A percentile compares a stretch with the other conserved stretches of the same genome.
phyloP scores from a whole-genome alignment of 2,113 vertebrate species.

The Toxostoma redivivum region DNA sequence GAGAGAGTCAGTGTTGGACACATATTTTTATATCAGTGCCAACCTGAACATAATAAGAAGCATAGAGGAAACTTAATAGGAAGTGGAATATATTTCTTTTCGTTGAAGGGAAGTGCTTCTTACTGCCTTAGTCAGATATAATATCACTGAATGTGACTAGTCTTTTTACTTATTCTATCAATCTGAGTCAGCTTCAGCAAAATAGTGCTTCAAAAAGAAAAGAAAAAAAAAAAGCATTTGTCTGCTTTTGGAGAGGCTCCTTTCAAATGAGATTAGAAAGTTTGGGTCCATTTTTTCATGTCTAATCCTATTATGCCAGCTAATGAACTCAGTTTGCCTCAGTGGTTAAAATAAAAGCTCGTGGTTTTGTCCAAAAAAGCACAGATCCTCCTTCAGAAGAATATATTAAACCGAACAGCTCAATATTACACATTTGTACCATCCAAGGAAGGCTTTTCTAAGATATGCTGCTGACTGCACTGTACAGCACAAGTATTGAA shows the following conservation, averaged over 20 bases:
- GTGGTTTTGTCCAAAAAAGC: slow-evolving; percentile 28
- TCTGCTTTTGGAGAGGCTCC: slow-evolving; percentile 45
- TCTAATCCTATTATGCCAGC: slow-evolving; percentile 65
- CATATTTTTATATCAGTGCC: slow-evolving; percentile 27
- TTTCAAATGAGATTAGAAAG: slow-evolving; percentile 65
- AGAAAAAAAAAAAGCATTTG: slow-evolving; percentile 32
- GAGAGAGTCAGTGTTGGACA: slow-evolving; percentile 16
- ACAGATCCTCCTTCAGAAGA: slow-evolving; percentile 39
- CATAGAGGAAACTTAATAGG: slow-evolving; percentile 13
- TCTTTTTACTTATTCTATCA: slow-evolving; percentile 57
- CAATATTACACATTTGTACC: background rate
- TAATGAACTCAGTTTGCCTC: slow-evolving; percentile 63
- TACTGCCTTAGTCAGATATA: slow-evolving; percentile 47
- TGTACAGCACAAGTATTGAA: background rate
- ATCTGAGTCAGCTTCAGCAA: slow-evolving; percentile 29
- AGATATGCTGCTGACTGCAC: background rate
- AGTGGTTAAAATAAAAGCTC: slow-evolving; percentile 53
- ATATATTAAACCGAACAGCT: background rate
- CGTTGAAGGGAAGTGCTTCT: slow-evolving; percentile 12
- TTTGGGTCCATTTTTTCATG: slow-evolving; percentile 33
- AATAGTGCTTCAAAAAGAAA: slow-evolving; percentile 44
- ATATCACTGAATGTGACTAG: slow-evolving; percentile 23
- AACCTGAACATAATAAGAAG: slow-evolving; percentile 24
- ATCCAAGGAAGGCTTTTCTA: background rate
- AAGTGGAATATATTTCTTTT: slow-evolving; percentile 25